Base-by-base conservation (phyloP, 2,113 vertebrate species). In the Paralichthys olivaceus region DNA sequence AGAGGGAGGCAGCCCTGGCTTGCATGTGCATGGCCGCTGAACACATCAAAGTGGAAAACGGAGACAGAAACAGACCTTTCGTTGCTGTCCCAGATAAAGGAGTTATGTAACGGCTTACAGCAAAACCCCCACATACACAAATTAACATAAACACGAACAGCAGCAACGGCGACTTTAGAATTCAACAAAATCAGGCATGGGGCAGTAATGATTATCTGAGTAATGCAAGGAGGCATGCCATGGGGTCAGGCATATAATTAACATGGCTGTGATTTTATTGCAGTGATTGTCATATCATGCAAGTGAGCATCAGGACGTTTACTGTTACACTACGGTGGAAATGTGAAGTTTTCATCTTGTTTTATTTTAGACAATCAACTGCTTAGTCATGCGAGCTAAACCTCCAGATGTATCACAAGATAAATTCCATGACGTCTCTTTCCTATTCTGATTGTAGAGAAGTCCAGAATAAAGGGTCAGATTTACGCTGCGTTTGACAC, bases 31-130 rank as follows among this genome's bases (percentile, higher is more conserved):
- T 63, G 70, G 76, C 81, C 57, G 40, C 54, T 76, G 72, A 77
- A 68, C 68, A 81, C 67, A 86, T 81, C 63, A 87, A 69, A 83
- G 28, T 12, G 55, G 13, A 61, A 74, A 89, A 69, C 51, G 13
- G 65, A 81, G 81, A 84, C 64, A 75, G 69, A 83, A 88, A 67
- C 83, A 77, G 85, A 85, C 82, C 80, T 53, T 85, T 83, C 54
- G 19, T 55, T 85, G 73, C 79, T 87, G 87, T 72, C 91, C 89
- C 67, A 85, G 84, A 92, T 92, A 87, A 89, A 55, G 22, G 43
- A 81, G 82, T 93, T 89, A 90, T 84, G 84, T 83, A 92, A 92
- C 60, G 67, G 86, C 83, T 89, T 85, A 87, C 68, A 84, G 84
- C 75, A 82, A 80, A 78, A 80, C 56, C 70, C 76, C 51, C 51